Conservation (phyloP, 2,797 vertebrate species). For the Scolopax bukidnonensis region DNA sequence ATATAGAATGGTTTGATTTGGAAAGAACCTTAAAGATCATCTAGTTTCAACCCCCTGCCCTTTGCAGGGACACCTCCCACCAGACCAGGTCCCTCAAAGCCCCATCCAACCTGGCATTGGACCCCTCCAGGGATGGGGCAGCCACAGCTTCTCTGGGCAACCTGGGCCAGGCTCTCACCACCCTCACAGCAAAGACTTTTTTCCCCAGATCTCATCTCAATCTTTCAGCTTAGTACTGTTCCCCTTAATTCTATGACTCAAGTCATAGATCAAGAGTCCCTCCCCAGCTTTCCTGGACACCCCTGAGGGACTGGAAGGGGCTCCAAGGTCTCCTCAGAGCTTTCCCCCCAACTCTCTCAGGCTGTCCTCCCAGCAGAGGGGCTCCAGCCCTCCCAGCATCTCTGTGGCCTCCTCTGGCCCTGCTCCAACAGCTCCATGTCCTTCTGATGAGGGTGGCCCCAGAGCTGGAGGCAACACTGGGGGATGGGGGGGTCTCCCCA, state of each 20-base stretch:
- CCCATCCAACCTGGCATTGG: not conserved
- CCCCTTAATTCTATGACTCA: not conserved
- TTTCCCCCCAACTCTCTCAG: not conserved
- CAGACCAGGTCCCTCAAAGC: not conserved
- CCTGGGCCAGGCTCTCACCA: not conserved
- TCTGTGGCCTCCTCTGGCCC: not conserved
- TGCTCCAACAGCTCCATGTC: not conserved
- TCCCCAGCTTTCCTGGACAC: not conserved
- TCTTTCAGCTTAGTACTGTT: not conserved
- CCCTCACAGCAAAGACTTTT: not conserved
- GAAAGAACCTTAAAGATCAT: not conserved
- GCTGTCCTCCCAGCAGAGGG: not conserved
- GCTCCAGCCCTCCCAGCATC: not conserved
- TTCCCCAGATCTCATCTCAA: not conserved
- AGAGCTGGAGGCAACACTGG: not conserved
- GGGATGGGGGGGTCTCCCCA: not conserved
- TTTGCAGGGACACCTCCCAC: not conserved
- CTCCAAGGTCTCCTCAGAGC: fast-evolving
- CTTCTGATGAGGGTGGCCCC: not conserved
- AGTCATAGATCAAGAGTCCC: not conserved
- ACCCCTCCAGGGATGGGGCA: not conserved
- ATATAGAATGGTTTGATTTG: not conserved
- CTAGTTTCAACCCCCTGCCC: not conserved
- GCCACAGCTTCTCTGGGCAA: not conserved
- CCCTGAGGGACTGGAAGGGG: not conserved